These are phyloP conservation scores for Otus scops DNA, from an alignment of 2,797 vertebrate genomes.

Conservation along the genomic window DNA sequence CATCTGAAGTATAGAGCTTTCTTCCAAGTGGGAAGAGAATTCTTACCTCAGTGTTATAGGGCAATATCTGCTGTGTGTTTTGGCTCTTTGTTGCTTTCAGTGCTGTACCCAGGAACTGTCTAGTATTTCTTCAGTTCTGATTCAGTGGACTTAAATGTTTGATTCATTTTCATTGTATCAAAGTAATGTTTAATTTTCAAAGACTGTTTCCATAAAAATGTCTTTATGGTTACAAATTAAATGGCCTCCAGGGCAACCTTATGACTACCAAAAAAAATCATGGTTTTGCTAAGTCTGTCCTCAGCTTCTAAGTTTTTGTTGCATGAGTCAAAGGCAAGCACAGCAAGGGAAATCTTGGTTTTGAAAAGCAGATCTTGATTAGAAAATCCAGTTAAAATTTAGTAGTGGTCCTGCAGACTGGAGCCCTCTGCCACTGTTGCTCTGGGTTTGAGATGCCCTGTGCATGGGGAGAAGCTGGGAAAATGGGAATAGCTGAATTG, in stretches of 20 bases:
- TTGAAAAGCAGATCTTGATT: background rate
- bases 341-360: background rate
- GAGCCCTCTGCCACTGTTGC: background rate
- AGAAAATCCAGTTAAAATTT: background rate
- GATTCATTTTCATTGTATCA: background rate
- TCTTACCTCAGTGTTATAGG: background rate
- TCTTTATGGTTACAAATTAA: background rate
- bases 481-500: background rate
- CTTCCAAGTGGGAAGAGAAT: background rate
- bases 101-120: background rate
- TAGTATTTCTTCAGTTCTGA: background rate
- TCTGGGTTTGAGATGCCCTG: background rate
- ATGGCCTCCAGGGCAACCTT: background rate
- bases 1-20: background rate
- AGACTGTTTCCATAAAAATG: background rate
- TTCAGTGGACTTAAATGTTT: background rate
- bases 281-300: background rate
- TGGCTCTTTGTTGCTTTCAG: background rate
- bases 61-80: background rate
- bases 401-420: background rate
- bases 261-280: background rate
- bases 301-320: background rate
- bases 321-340: background rate
- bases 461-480: background rate
- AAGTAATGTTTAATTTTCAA: background rate